Percentiles rank a stretch among this genome's conserved stretches.
phyloP scores from a whole-genome alignment of 2,113 vertebrate species.

The Notarius lentiginosus region DNA sequence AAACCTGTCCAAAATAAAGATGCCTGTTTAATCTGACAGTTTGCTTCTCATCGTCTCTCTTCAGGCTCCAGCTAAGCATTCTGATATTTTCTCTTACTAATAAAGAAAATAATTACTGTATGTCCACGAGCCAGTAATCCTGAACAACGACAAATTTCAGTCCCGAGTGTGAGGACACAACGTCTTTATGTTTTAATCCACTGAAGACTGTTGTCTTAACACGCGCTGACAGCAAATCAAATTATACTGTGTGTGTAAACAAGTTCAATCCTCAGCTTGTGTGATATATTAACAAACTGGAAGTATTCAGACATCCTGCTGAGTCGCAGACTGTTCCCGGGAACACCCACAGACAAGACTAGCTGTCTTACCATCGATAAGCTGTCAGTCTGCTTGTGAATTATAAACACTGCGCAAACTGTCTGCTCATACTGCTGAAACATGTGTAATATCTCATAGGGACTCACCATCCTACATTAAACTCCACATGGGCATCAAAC shows the following conservation, averaged over 20 bases:
- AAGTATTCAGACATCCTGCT: background rate
- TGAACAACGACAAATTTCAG: background rate
- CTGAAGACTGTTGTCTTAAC: background rate
- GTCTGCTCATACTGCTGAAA: background rate
- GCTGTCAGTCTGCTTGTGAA: background rate
- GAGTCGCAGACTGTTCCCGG: background rate
- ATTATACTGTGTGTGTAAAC: background rate
- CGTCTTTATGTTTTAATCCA: slow-evolving; percentile 1
- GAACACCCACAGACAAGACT: background rate
- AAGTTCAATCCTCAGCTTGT: background rate
- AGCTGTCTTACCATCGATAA: background rate
- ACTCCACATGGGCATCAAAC: slow-evolving; percentile 97
- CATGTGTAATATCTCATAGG: slow-evolving; percentile 73
- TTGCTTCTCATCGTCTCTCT: slow-evolving; percentile 12
- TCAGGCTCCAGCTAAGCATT: background rate
- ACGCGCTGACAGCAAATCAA: background rate
- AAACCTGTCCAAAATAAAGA: too few species aligned
- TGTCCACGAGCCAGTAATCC: background rate
- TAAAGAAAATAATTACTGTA: slow-evolving; percentile 36
- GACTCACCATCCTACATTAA: slow-evolving; percentile 91
- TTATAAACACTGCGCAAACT: background rate
- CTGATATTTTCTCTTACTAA: background rate
- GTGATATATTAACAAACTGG: background rate
- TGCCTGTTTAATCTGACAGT: background rate
- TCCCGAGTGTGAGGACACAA: background rate